Evolutionary conservation across 2,888 invertebrate species (phyloP), one percentile per base, ranked within the genome.

Genomic region (Cistogaster globosa): DNA sequence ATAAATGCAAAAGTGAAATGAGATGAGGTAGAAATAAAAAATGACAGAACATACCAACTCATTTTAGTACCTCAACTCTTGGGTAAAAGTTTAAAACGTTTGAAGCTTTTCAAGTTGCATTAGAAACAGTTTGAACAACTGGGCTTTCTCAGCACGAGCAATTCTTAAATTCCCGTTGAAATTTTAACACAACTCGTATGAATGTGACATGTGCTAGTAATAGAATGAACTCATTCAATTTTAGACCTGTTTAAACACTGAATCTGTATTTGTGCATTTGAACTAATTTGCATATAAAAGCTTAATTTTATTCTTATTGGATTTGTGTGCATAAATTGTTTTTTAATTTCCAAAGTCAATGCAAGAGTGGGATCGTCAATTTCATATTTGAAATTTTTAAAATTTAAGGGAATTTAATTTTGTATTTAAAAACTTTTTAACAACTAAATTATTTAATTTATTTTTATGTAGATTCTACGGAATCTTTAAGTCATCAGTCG

Each of bases 381-480:
- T 48, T 16, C n/a, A n/a, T 48, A 16, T 48, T 12, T 1, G 42
- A 42, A 42, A 12, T 42, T 12, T 6, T 42, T 0, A 12, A 12
- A 42, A 42, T 42, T 32, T 5, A 32, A 32, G 5, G 6, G 6
- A 32, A 32, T 42, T 14, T 14, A 11, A 26, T 26, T 42, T 42
- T 42, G 4, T 14, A 42, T 42, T 9, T n/a, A n/a, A n/a, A 12
- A 42, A 42, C 9, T 11, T 11, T 42, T 42, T 7, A 16, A 48
- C 8, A 72, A 51, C 48, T 1, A 26, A 26, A 26, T n/a, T n/a
- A n/a, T n/a, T n/a, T n/a, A n/a, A n/a, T n/a, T n/a, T n/a, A n/a
- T n/a, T n/a, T n/a, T n/a, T n/a, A n/a, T 72, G 12, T 63, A 88
- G 88, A 87, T 62, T 86, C 88, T 26, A 74, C 83, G 18, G 88